A percentile compares a stretch with the other conserved stretches of the same genome.
Conservation (phyloP, 2,888 invertebrate genomes). For the Chrysina gloriosa region DNA sequence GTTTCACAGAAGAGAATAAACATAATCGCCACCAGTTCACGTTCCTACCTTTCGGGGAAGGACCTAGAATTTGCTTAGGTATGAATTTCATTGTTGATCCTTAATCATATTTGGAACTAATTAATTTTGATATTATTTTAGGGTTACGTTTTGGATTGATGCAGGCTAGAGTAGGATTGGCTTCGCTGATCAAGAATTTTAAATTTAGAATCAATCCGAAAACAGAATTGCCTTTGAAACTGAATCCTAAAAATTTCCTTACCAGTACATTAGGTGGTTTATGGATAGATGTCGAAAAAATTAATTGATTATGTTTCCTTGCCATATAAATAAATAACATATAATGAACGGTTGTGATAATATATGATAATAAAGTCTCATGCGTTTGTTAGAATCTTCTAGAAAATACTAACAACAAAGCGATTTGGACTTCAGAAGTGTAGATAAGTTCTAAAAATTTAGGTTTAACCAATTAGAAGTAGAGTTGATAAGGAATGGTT, state of each 20-base stretch:
- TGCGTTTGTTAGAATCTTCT: too few relatives aligned
- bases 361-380: too few relatives aligned
- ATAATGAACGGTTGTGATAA: too few relatives aligned
- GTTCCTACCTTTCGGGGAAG: conserved; percentile 70
- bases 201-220: neutral
- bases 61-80: conserved; percentile 70
- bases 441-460: too few relatives aligned
- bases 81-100: too few relatives aligned
- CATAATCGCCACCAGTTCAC: conserved; percentile 64
- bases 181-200: conserved; percentile 13
- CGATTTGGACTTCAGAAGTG: too few relatives aligned
- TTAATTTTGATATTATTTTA: neutral
- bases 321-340: too few relatives aligned
- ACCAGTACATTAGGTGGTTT: neutral
- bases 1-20: conserved; percentile 67
- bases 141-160: conserved; percentile 25
- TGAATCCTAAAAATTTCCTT: neutral
- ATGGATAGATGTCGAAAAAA: neutral
- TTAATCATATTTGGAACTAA: too few relatives aligned
- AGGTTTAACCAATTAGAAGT: too few relatives aligned
- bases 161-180: conserved; percentile 34
- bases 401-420: too few relatives aligned
- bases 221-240: neutral
- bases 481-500: too few relatives aligned
- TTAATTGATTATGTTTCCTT: neutral